Conservation (phyloP, 2,113 vertebrate species). For the Merops nubicus region DNA sequence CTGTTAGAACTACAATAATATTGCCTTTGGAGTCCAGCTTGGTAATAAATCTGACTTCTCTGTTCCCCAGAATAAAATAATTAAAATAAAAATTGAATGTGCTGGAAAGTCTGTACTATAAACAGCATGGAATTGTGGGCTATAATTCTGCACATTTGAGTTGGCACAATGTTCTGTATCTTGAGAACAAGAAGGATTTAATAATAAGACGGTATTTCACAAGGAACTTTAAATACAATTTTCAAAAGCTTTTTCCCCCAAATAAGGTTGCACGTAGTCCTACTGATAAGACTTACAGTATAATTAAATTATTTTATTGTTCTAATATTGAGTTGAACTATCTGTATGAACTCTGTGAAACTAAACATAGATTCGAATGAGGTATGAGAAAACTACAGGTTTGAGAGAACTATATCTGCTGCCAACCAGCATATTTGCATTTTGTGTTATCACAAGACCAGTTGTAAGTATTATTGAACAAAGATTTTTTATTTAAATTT, state of each 20-base stretch:
- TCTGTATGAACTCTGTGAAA: not conserved
- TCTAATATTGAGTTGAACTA: not conserved
- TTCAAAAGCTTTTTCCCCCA: not conserved
- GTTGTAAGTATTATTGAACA: not conserved
- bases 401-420: not conserved
- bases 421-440: not conserved
- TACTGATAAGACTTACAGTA: not conserved
- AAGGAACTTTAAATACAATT: conserved; percentile 61
- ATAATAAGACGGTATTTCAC: conserved; percentile 69
- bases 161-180: conserved; percentile 38
- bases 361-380: not conserved
- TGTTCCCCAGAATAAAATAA: conserved; percentile 72
- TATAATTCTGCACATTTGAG: conserved; percentile 68
- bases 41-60: conserved; percentile 71
- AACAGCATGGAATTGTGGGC: conserved; percentile 53
- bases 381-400: not conserved
- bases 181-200: conserved; percentile 66
- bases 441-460: not conserved
- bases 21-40: conserved; percentile 64
- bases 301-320: not conserved
- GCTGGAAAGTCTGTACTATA: conserved; percentile 64
- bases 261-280: not conserved
- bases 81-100: conserved; percentile 73
- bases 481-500: not conserved
- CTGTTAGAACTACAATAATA: conserved; percentile 74